Evolutionary conservation across 2,113 vertebrate species (phyloP), one percentile per base, ranked within the genome.

Genomic region (Tupaia tana): DNA sequence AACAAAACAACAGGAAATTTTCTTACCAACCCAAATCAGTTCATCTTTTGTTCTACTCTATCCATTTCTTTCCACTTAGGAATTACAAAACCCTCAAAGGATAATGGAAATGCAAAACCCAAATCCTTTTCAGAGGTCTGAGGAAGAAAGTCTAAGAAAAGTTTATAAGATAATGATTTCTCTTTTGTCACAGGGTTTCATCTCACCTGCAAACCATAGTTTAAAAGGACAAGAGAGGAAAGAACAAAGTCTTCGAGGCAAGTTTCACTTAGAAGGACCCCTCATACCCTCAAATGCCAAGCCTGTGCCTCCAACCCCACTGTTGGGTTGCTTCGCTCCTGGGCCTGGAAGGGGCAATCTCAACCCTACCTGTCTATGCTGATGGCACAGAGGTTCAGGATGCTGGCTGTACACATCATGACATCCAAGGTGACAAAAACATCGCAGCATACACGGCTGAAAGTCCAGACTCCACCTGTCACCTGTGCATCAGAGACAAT

Each of bases 331-430:
- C 56, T 61, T 66, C 56, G 82, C 58, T 85, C 31, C 12, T 18
- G 1, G 0, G 27, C 22, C 15, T 22, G 78, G 7, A 54, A 77
- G 0, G 2, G 67, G 19, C 4, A 74, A 10, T 2, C 25, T 8
- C 59, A 93, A 80, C 95, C 98, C 98, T 98, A 99, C 99, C 99
- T 99, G 99, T 99, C 99, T 74, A 99, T 99, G 98, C 99, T 99
- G 98, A 99, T 99, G 86, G 99, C 99, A 63, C 99, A 99, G 98
- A 99, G 99, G 98, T 99, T 99, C 97, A 99, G 99, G 98, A 99
- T 99, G 98, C 99, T 99, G 98, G 99, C 99, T 3, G 99, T 99
- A 97, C 99, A 99, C 99, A 99, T 99, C 99, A 99, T 99, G 78
- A 99, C 99, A 92, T 99, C 99, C 98, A 99, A 98, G 94, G 99